Evolutionary conservation across 2,888 invertebrate genomes (phyloP).

Genomic region (Dryomyza anilis): DNA sequence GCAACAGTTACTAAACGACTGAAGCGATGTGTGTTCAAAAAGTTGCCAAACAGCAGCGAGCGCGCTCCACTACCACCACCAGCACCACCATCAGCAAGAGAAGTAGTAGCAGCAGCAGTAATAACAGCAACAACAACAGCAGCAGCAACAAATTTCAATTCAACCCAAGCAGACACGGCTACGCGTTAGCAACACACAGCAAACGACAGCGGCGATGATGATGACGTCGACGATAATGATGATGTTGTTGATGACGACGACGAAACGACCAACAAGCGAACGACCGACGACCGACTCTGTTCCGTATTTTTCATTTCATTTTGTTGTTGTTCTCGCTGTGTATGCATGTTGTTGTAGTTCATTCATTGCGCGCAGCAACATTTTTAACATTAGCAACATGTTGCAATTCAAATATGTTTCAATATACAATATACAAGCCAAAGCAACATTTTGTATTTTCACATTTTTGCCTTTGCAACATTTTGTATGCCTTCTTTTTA

Average conservation of each 20-base stretch:
- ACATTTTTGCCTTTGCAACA: neutral
- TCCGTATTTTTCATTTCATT: neutral
- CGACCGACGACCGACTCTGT: constrained; percentile 16
- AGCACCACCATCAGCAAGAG: neutral
- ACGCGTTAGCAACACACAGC: neutral
- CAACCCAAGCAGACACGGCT: neutral
- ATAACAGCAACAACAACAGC: neutral
- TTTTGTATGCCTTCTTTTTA: neutral
- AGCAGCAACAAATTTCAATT: neutral
- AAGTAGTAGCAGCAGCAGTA: neutral
- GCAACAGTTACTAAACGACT: constrained; percentile 62
- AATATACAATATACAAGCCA: no score
- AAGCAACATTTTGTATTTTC: no score
- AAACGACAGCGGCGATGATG: neutral
- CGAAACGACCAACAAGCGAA: constrained; percentile 12
- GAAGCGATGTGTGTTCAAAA: constrained; percentile 52
- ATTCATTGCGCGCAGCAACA: constrained; percentile 5
- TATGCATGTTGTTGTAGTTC: constrained; percentile 16
- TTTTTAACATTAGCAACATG: constrained; percentile 2
- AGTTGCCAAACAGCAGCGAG: constrained; percentile 50
- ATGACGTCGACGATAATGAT: neutral
- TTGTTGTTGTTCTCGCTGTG: constrained; percentile 18
- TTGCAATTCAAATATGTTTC: no score
- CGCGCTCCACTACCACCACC: neutral
- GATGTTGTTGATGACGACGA: neutral